Evolutionary conservation across 2,113 vertebrate species (phyloP).

Genomic region (Zonotrichia leucophrys): DNA sequence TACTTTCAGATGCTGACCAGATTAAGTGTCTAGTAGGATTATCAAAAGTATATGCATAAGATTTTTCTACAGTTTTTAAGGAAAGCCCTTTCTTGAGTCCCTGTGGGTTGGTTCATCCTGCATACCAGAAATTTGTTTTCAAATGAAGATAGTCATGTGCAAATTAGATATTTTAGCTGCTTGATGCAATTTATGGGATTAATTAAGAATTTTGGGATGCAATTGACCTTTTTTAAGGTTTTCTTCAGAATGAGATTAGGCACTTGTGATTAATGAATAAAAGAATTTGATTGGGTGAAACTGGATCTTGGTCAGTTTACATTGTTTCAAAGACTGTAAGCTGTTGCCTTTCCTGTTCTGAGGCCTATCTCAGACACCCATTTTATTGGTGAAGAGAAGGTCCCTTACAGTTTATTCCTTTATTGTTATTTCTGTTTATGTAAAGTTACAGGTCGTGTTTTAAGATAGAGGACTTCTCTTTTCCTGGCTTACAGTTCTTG

Average conservation of each 20-base stretch:
- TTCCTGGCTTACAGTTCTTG: not conserved
- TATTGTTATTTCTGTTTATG: not conserved
- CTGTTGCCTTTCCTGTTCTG: not conserved
- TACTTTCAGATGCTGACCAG: not conserved
- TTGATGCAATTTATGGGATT: not conserved
- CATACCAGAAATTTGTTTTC: not conserved
- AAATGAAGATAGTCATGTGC: not conserved
- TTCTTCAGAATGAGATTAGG: not conserved
- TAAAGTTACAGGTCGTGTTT: not conserved
- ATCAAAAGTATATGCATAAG: not conserved
- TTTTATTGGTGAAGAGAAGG: not conserved
- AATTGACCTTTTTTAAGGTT: not conserved
- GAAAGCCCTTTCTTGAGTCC: not conserved
- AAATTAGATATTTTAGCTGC: not conserved
- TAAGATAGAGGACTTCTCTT: not conserved
- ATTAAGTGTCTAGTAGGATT: not conserved
- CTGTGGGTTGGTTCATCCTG: not conserved
- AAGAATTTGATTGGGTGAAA: not conserved
- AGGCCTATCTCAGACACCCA: accelerated
- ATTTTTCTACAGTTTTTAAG: not conserved
- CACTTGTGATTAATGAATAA: not conserved
- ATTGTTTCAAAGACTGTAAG: not conserved
- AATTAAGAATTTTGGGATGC: not conserved
- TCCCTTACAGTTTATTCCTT: not conserved
- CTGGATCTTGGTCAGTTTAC: not conserved